Conservation (phyloP, 1,140 invertebrate species). For the Drosophila ironensis region DNA sequence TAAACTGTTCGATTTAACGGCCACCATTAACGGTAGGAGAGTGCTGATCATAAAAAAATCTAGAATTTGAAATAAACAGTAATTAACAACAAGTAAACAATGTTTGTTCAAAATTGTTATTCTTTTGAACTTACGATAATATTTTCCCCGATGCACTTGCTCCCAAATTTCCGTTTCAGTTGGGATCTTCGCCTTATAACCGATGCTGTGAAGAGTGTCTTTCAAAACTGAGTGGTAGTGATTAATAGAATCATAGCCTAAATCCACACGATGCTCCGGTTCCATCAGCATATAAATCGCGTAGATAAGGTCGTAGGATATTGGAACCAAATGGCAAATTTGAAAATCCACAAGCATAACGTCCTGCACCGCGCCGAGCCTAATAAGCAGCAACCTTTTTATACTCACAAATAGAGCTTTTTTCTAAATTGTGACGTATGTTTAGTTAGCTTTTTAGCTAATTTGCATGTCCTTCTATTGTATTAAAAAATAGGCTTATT, state of each 20-base stretch:
- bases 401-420: no score
- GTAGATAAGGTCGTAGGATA: conserved; percentile 48
- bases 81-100: no score
- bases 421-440: no score
- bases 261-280: conserved; percentile 33
- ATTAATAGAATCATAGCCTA: conserved; percentile 36
- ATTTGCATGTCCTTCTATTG: no score
- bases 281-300: conserved; percentile 52
- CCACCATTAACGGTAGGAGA: conserved; percentile 33
- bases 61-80: conserved; percentile 1
- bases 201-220: conserved; percentile 43
- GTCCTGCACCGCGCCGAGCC: conserved; percentile 39
- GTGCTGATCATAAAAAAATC: conserved; percentile 39
- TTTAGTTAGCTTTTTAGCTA: no score
- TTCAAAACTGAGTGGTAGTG: conserved; percentile 43
- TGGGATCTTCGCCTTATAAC: conserved; percentile 46
- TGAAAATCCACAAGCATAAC: conserved; percentile 61
- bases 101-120: no score
- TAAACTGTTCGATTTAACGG: background rate
- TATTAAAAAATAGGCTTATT: no score
- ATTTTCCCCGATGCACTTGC: conserved; percentile 26
- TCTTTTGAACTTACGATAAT: conserved; percentile 45
- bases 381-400: no score
- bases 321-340: conserved; percentile 32
- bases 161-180: conserved; percentile 21